These are phyloP conservation scores for Taurulus bubalis DNA, from an alignment of 2,113 vertebrate genomes.

Conservation along the genomic window DNA sequence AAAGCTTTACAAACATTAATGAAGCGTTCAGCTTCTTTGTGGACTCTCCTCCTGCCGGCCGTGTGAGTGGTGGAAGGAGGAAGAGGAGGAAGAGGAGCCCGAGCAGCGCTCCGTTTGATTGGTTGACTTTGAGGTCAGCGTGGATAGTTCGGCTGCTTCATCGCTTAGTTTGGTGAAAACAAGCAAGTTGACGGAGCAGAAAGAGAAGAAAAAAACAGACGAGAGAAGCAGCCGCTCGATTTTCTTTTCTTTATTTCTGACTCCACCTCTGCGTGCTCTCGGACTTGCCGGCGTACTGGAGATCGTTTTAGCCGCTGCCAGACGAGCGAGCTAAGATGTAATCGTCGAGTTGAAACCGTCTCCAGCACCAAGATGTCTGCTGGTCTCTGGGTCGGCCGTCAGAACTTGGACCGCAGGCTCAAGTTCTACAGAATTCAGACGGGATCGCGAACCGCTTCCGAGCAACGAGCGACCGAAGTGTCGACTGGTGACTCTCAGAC, in stretches of 20 bases:
- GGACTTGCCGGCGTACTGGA: no score
- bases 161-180: conserved; percentile 59
- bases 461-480: no score
- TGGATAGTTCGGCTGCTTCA: conserved; percentile 58
- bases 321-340: background rate
- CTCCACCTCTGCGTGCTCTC: background rate
- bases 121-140: conserved; percentile 69
- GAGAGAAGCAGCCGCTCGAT: conserved; percentile 14
- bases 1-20: conserved; percentile 77
- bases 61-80: conserved; percentile 86
- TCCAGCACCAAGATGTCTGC: no score
- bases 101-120: conserved; percentile 71
- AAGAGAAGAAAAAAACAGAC: conserved; percentile 3
- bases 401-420: no score
- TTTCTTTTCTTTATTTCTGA: background rate
- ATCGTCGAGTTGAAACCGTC: no score
- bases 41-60: conserved; percentile 74
- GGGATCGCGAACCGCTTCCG: no score
- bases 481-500: no score
- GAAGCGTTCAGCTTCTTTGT: conserved; percentile 68
- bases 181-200: conserved; percentile 23
- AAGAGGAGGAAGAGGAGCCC: conserved; percentile 85
- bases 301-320: background rate
- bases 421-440: no score
- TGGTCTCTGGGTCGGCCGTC: no score